Evolutionary conservation across 2,888 invertebrate genomes (phyloP).

Genomic region (Synanthedon myopaeformis): DNA sequence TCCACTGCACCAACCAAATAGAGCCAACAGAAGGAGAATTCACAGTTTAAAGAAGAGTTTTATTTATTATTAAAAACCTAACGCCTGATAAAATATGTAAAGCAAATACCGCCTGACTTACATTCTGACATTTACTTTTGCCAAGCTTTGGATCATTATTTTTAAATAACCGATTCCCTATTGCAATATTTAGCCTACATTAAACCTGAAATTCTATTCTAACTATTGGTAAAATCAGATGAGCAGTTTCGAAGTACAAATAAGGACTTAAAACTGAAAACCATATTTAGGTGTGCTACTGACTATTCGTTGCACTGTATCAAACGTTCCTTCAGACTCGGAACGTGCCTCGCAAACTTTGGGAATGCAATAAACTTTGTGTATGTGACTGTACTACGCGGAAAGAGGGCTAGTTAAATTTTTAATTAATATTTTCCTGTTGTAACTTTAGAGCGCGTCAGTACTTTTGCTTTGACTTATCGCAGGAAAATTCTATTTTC

Average conservation of each 20-base stretch:
- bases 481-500: too few relatives aligned
- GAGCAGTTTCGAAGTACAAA: too few relatives aligned
- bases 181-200: too few relatives aligned
- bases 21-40: neutral
- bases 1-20: neutral
- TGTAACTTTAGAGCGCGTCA: neutral
- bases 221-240: too few relatives aligned
- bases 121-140: too few relatives aligned
- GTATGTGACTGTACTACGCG: slow-evolving; percentile 1
- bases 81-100: too few relatives aligned
- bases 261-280: neutral
- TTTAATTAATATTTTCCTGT: neutral
- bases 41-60: neutral
- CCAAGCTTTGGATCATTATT: too few relatives aligned
- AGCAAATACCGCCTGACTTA: too few relatives aligned
- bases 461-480: neutral
- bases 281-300: neutral
- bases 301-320: neutral
- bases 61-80: too few relatives aligned
- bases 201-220: too few relatives aligned
- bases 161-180: too few relatives aligned
- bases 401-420: neutral
- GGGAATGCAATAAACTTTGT: slow-evolving; percentile 16
- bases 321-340: neutral
- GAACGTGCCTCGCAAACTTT: slow-evolving; percentile 17